Evolutionary conservation across 2,888 invertebrate species (phyloP).

Genomic region (Oegoconia quadripuncta): DNA sequence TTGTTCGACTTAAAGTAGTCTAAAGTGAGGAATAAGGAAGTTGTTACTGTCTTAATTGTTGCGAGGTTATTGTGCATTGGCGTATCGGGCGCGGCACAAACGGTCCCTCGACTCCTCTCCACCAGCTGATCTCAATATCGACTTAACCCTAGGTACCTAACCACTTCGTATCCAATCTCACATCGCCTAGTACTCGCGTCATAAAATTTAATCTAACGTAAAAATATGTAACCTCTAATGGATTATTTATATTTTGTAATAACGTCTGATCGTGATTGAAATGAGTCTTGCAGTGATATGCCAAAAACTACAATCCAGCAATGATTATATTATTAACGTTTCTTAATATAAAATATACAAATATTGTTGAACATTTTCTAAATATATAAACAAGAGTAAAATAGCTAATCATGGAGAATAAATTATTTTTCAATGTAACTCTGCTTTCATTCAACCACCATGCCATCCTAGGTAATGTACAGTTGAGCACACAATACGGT

Average conservation of each 20-base stretch:
- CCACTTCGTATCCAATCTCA: neutral
- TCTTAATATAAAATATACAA: conserved; percentile 75
- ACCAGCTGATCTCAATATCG: conserved; percentile 18
- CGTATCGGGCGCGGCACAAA: conserved; percentile 29
- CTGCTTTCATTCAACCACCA: conserved; percentile 45
- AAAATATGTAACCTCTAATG: neutral
- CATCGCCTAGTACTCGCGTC: conserved; percentile 3
- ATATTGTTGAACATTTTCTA: conserved; percentile 77
- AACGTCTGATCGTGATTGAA: conserved; percentile 40
- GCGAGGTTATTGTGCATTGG: conserved; percentile 45
- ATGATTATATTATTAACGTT: conserved; percentile 70
- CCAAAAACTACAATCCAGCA: conserved; percentile 74
- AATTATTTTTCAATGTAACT: conserved; percentile 75
- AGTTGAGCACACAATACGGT: too few species aligned
- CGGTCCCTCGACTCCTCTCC: conserved; percentile 11
- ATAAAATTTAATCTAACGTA: conserved; percentile 9
- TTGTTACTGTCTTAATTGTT: conserved; percentile 62
- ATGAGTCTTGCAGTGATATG: conserved; percentile 74
- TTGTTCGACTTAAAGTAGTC: conserved; percentile 56
- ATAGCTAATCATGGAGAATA: conserved; percentile 73
- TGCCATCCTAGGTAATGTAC: neutral
- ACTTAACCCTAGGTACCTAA: too few species aligned
- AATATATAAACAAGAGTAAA: conserved; percentile 68
- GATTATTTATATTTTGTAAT: conserved; percentile 51
- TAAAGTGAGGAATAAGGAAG: conserved; percentile 50